Base-by-base conservation (phyloP, 2,113 vertebrate genomes). In the Pterocles gutturalis region DNA sequence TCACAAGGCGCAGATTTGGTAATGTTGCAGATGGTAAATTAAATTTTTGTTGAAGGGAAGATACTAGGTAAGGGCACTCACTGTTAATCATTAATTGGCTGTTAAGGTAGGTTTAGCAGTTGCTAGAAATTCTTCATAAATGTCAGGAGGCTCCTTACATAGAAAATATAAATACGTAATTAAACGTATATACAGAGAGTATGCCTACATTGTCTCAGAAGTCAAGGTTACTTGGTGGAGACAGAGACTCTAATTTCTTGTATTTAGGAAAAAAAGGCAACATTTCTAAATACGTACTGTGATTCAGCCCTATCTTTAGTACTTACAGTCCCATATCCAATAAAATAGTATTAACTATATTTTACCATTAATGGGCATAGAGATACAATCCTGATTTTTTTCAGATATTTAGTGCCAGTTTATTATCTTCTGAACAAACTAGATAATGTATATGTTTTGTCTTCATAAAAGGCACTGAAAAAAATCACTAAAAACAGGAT, bases 101-200 rank as follows among this genome's bases (percentile, higher is more conserved):
- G 12, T 61, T 83, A 36, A 51, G 25, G 33, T 58, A 49, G 10
- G 13, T 34, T 69, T 55, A 83, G 45, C n/a, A 65, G 26, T 64
- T 66, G n/a, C 60, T 83, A 82, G 57, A 93, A 94, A 83, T 48
- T 73, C 36, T 85, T 75, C 75, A 64, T 33, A 75, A 89, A 72
- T 72, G 31, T 17, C 11, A 46, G 13, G 11, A 67, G 7, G 17
- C 2, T 60, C 26, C 54, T 61, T 65, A 80, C 65, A 84, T 10
- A 64, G 38, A 81, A 65, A 18, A 65, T 66, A 70, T 61, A 80
- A 90, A 58, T 14, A 66, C n/a, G 12, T 51, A 78, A 73, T 81
- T 81, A 62, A 89, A 90, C 9, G 13, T 51, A 70, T 26, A 84
- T 17, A 43, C 7, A 53, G 16, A 76, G 19, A 77, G 8, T 49